These are phyloP conservation scores for Drosophila hamatofila DNA, from an alignment of 2,888 invertebrate species.

Conservation along the genomic window DNA sequence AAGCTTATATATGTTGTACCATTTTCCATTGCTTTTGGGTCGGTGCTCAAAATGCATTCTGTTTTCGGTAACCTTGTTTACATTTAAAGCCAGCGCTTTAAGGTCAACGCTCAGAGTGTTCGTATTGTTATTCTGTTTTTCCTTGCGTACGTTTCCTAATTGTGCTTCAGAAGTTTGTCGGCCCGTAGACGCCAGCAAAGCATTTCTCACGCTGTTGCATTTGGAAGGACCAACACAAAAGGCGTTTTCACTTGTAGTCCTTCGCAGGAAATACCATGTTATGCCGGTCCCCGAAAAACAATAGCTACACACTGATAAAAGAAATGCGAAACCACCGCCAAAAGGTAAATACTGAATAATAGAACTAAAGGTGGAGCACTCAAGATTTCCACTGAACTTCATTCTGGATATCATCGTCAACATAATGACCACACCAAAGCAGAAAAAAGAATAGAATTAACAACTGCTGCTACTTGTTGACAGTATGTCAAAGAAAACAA, in stretches of 20 bases:
- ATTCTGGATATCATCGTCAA: slow-evolving; percentile 23
- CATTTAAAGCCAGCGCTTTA: not conserved
- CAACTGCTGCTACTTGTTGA: slow-evolving; percentile 42
- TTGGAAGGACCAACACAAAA: slow-evolving; percentile 18
- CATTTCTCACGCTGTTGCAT: slow-evolving; percentile 24
- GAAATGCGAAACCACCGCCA: slow-evolving; percentile 28
- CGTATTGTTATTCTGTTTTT: not conserved
- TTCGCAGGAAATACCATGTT: slow-evolving; percentile 30
- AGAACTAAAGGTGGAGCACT: not conserved
- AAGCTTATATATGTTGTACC: not conserved
- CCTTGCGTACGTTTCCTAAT: slow-evolving; percentile 15
- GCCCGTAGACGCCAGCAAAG: not conserved
- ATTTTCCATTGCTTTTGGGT: not conserved
- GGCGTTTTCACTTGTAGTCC: slow-evolving; percentile 15
- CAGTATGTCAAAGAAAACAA: slow-evolving; percentile 60
- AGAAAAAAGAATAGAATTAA: slow-evolving; percentile 9
- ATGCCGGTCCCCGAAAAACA: slow-evolving; percentile 42
- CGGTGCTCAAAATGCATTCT: not conserved
- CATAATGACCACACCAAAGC: slow-evolving; percentile 38
- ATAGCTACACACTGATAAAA: slow-evolving; percentile 23
- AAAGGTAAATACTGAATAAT: slow-evolving; percentile 18
- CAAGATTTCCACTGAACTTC: slow-evolving; percentile 1
- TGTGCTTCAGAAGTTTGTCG: slow-evolving; percentile 6
- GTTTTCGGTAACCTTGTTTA: not conserved
- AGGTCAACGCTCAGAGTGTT: not conserved